These are phyloP conservation scores for Trinorchestia longiramus DNA, from an alignment of 1,140 invertebrate species.

Conservation along the genomic window DNA sequence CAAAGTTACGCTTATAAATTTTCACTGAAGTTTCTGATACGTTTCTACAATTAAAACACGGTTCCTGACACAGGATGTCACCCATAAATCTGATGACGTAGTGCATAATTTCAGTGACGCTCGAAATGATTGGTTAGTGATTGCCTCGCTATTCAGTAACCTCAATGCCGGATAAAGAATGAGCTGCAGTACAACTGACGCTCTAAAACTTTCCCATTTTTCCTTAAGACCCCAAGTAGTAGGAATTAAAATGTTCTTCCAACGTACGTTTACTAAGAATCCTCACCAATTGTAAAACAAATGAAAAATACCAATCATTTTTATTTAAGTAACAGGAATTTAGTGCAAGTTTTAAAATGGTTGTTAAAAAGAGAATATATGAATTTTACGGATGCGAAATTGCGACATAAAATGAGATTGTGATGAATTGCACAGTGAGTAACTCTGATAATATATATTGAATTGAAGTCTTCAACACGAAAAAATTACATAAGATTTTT, in stretches of 20 bases:
- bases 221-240: background rate
- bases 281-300: background rate
- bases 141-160: background rate
- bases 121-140: background rate
- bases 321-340: background rate
- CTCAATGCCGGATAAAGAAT: background rate
- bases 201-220: background rate
- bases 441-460: too few relatives aligned
- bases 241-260: background rate
- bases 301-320: background rate
- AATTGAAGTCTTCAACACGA: too few relatives aligned
- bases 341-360: background rate
- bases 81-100: background rate
- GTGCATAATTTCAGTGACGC: background rate
- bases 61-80: background rate
- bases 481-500: too few relatives aligned
- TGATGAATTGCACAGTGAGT: too few relatives aligned
- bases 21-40: background rate
- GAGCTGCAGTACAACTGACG: background rate
- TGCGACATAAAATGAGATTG: too few relatives aligned
- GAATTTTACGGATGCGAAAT: background rate
- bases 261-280: background rate
- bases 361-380: background rate
- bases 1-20: background rate
- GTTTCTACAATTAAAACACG: background rate